Evolutionary conservation across 2,797 vertebrate species (phyloP).

Genomic region (Champsocephalus gunnari): DNA sequence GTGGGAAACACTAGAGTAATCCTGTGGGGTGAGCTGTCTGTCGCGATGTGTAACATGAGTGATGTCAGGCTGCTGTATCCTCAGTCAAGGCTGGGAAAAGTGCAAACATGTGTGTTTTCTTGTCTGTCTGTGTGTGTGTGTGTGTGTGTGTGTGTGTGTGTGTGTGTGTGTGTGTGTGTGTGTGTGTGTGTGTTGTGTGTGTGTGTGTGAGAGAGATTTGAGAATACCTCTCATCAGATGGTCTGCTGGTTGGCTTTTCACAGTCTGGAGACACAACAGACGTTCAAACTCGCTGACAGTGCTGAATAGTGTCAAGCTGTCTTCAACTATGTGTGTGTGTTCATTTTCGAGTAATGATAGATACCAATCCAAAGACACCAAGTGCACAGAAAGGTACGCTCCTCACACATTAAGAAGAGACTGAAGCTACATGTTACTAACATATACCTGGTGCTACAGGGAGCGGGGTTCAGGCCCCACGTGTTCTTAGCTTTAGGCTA

Average conservation of each 20-base stretch:
- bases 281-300: too few relatives aligned
- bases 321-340: too few relatives aligned
- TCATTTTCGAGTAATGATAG: too few relatives aligned
- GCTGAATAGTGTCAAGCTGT: too few relatives aligned
- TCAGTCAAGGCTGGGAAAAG: slow-evolving; percentile 54
- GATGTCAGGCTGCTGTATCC: slow-evolving; percentile 60
- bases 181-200: too few relatives aligned
- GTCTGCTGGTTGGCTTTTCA: slow-evolving; percentile 43
- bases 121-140: slow-evolving; percentile 21
- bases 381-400: too few relatives aligned
- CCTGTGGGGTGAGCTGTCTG: slow-evolving; percentile 60
- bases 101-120: slow-evolving; percentile 52
- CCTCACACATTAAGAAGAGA: background rate
- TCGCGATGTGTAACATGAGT: slow-evolving; percentile 63
- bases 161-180: too few relatives aligned
- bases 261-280: background rate
- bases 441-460: background rate
- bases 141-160: too few relatives aligned
- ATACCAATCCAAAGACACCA: too few relatives aligned
- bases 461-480: background rate
- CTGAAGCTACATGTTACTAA: background rate
- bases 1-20: slow-evolving; percentile 61
- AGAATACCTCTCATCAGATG: slow-evolving; percentile 48
- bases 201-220: slow-evolving; percentile 40
- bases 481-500: background rate